Conservation (phyloP, 1,140 invertebrate species). For the Atta cephalotes region DNA sequence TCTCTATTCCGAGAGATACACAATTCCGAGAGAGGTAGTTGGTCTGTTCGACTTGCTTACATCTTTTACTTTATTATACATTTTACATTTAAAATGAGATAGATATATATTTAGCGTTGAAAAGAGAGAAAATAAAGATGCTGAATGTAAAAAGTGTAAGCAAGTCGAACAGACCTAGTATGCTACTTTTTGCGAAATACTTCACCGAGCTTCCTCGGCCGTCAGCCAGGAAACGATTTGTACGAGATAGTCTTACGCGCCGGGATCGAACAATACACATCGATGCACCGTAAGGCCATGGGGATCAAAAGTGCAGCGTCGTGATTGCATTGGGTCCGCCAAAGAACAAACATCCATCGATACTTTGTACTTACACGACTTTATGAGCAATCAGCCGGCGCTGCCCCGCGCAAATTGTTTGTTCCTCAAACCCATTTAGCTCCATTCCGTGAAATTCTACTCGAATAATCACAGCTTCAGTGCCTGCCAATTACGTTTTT, state of each 20-base stretch:
- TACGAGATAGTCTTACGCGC: conserved; percentile 28
- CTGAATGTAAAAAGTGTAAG: no score
- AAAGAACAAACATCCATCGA: conserved; percentile 81
- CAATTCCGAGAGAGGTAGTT: background rate
- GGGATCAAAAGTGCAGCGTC: conserved; percentile 61
- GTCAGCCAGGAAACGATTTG: conserved; percentile 21
- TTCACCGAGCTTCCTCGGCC: conserved; percentile 1
- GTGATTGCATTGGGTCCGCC: conserved; percentile 72
- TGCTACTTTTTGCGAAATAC: conserved; percentile 41
- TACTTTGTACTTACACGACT: conserved; percentile 81
- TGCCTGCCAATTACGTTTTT: conserved; percentile 84
- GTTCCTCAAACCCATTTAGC: conserved; percentile 86
- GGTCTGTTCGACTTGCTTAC: no score
- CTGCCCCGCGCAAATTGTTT: conserved; percentile 85
- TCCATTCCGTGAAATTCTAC: conserved; percentile 85
- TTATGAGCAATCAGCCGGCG: conserved; percentile 85
- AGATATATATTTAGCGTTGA: no score
- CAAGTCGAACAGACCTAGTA: no score
- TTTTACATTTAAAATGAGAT: no score
- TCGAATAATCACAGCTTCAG: conserved; percentile 85
- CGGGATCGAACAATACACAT: conserved; percentile 40
- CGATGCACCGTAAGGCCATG: conserved; percentile 30
- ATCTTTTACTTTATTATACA: no score
- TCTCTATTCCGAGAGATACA: background rate
- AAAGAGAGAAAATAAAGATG: no score